Conservation (phyloP, 2,888 invertebrate species). For the Selenia dentaria region DNA sequence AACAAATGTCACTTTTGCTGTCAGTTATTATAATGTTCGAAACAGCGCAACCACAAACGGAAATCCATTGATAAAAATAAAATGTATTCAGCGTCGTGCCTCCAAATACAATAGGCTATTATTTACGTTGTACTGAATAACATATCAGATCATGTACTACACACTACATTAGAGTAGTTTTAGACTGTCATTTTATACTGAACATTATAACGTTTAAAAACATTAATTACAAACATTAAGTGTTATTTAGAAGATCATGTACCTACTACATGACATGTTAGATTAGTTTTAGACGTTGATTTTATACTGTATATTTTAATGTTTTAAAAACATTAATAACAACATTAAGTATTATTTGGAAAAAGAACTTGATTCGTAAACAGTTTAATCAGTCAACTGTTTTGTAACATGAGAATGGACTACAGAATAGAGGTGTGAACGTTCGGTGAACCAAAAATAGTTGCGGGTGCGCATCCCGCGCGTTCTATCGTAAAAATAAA, state of each 20-base stretch:
- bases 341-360: no score
- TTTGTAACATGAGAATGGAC: slow-evolving; percentile 73
- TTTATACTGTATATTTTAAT: no score
- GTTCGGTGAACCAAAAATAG: slow-evolving; percentile 75
- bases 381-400: slow-evolving; percentile 40
- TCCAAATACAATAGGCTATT: slow-evolving; percentile 17
- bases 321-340: no score
- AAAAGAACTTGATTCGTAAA: slow-evolving; percentile 1
- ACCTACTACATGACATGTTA: no score
- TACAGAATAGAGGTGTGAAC: slow-evolving; percentile 66
- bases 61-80: slow-evolving; percentile 17
- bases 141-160: not conserved
- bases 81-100: slow-evolving; percentile 6
- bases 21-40: slow-evolving; percentile 1
- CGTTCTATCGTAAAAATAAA: slow-evolving; percentile 71
- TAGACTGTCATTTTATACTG: no score
- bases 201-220: no score
- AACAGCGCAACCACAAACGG: slow-evolving; percentile 12
- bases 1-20: slow-evolving; percentile 2
- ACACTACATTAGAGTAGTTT: no score
- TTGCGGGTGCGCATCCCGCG: slow-evolving; percentile 64
- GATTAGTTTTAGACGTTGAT: no score
- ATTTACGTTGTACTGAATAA: slow-evolving; percentile 11
- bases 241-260: no score
- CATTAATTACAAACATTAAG: no score